phyloP scores from a whole-genome alignment of 2,113 vertebrate species.

The Cyrtonyx montezumae region DNA sequence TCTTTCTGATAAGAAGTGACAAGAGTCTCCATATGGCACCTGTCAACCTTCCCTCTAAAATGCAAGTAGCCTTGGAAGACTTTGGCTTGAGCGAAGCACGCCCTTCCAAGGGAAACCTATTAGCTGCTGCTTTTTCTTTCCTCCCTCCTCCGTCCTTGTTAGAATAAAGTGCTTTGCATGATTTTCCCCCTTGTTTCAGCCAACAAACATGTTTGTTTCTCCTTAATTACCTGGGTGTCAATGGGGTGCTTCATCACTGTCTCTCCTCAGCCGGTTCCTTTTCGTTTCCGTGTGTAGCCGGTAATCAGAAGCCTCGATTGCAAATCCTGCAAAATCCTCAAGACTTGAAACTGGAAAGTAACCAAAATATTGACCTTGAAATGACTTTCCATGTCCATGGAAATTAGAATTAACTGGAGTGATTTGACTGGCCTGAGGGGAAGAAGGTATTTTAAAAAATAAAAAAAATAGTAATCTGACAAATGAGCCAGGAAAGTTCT shows the following conservation, averaged over 20 bases:
- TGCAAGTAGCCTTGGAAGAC: not conserved
- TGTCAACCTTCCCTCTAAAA: not conserved
- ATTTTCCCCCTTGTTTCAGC: constrained; percentile 21
- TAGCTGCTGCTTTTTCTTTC: constrained; percentile 12
- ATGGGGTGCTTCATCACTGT: constrained; percentile 69
- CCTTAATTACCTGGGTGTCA: constrained; percentile 72
- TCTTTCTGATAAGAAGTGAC: not conserved
- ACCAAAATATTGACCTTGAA: constrained; percentile 62
- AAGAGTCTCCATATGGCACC: not conserved
- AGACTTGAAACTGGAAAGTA: constrained; percentile 20
- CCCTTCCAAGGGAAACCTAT: not conserved
- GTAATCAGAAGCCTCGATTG: constrained; percentile 40
- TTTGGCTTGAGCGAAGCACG: not conserved
- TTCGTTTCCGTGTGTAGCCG: constrained; percentile 35
- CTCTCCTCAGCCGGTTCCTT: constrained; percentile 44
- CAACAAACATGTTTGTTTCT: constrained; percentile 66
- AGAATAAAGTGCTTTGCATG: constrained; percentile 34
- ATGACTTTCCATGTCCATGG: not conserved
- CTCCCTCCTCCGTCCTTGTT: not conserved
- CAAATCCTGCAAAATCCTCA: constrained; percentile 33
- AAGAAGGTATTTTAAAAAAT: constrained; percentile 15
- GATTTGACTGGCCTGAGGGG: constrained; percentile 58
- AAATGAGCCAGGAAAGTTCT: constrained; percentile 49
- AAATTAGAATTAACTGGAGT: constrained; percentile 66
- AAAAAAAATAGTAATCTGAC: not conserved